Evolutionary conservation across 2,888 invertebrate genomes (phyloP).

Genomic region (Drosophila barbarae): DNA sequence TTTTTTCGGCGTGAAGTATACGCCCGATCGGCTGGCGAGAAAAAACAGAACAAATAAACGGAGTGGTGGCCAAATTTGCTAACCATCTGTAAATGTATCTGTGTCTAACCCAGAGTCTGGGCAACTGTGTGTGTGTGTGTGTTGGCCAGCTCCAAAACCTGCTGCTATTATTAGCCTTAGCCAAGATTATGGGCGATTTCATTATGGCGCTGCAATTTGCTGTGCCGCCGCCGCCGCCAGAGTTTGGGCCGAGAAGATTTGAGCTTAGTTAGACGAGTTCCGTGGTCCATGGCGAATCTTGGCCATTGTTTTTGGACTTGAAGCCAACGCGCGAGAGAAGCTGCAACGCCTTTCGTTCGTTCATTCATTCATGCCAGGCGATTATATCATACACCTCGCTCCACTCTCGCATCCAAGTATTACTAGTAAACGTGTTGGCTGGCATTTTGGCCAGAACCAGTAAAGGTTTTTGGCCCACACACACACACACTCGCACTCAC

Average conservation of each 20-base stretch:
- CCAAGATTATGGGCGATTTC: slow-evolving; percentile 70
- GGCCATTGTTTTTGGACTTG: slow-evolving; percentile 34
- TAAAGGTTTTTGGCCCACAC: slow-evolving; percentile 46
- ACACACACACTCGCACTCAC: slow-evolving; percentile 28
- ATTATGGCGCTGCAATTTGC: slow-evolving; percentile 50
- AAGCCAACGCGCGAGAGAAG: slow-evolving; percentile 59
- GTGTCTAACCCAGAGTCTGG: slow-evolving; percentile 27
- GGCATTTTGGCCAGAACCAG: slow-evolving; percentile 64
- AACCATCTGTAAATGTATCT: slow-evolving; percentile 33
- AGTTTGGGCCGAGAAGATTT: slow-evolving; percentile 33
- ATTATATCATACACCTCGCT: slow-evolving; percentile 58
- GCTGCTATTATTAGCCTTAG: slow-evolving; percentile 74
- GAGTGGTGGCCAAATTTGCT: slow-evolving; percentile 43
- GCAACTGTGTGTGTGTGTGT: slow-evolving; percentile 43
- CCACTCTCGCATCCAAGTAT: slow-evolving; percentile 2
- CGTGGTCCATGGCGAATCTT: slow-evolving; percentile 24
- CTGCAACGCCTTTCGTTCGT: slow-evolving; percentile 71
- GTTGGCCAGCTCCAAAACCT: slow-evolving; percentile 67
- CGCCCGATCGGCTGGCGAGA: slow-evolving; percentile 24
- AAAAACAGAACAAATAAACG: slow-evolving; percentile 45
- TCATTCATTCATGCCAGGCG: slow-evolving; percentile 57
- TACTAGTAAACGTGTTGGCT: slow-evolving; percentile 59
- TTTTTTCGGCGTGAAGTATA: slow-evolving; percentile 41
- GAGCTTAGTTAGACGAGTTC: slow-evolving; percentile 37
- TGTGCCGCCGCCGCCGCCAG: slow-evolving; percentile 23